phyloP scores from a whole-genome alignment of 2,888 invertebrate genomes.

The Mactromeris polynyma region DNA sequence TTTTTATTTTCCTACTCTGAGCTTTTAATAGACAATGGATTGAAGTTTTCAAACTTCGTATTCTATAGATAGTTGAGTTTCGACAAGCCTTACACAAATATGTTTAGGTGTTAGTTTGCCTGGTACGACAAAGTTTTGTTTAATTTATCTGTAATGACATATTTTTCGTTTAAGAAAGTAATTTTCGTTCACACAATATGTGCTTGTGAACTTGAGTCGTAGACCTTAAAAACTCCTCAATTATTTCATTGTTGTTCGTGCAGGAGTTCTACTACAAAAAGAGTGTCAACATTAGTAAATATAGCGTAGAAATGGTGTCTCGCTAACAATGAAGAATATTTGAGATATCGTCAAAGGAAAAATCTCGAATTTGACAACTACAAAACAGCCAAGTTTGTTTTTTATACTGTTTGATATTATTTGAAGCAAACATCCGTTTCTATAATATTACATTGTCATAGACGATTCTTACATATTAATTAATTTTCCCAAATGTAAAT shows the following conservation, averaged over 20 bases:
- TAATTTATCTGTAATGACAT: constrained; percentile 55
- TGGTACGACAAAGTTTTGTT: constrained; percentile 61
- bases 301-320: background rate
- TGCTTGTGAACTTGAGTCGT: constrained; percentile 43
- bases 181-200: constrained; percentile 51
- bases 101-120: constrained; percentile 49
- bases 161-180: constrained; percentile 48
- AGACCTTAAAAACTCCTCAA: constrained; percentile 10
- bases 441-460: background rate
- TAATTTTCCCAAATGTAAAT: constrained; percentile 1
- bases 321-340: background rate
- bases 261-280: background rate
- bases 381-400: background rate
- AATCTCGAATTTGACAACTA: background rate
- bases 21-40: constrained; percentile 56
- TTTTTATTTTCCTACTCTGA: constrained; percentile 35
- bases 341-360: background rate
- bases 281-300: background rate
- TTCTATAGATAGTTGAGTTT: constrained; percentile 2
- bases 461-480: background rate
- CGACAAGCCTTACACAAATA: constrained; percentile 63
- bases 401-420: constrained; percentile 1
- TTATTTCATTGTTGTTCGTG: background rate
- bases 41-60: constrained; percentile 63
- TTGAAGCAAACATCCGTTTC: constrained; percentile 1